Conservation (phyloP, 2,113 vertebrate genomes). For the Nibea albiflora region DNA sequence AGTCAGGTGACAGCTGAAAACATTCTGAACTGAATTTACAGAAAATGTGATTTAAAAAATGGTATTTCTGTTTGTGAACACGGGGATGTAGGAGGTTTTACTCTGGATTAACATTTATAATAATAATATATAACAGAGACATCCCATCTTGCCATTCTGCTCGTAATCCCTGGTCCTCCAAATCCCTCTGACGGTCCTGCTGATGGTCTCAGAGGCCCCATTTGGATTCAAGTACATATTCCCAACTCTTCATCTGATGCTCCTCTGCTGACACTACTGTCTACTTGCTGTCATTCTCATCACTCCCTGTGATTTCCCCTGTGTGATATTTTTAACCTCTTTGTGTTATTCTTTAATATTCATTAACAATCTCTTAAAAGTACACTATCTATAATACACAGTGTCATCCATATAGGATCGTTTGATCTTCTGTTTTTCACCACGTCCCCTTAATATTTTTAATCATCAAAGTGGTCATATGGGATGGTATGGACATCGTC, state of each 20-base stretch:
- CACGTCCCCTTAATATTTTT: neutral
- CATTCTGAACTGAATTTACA: too few species aligned
- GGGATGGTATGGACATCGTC: neutral
- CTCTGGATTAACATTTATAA: constrained; percentile 51
- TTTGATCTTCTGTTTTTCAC: neutral
- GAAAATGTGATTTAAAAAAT: too few species aligned
- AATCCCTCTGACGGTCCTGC: constrained; percentile 29
- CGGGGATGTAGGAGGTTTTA: constrained; percentile 31
- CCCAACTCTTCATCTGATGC: constrained; percentile 15
- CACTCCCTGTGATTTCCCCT: neutral
- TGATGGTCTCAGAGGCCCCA: constrained; percentile 20
- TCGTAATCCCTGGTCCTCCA: constrained; percentile 47
- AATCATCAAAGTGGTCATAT: neutral
- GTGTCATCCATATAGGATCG: neutral
- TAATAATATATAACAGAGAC: constrained; percentile 57
- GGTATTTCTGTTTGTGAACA: neutral
- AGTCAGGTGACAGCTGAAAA: too few species aligned
- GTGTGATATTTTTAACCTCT: neutral
- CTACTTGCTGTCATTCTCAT: neutral
- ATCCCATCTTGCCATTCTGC: constrained; percentile 38
- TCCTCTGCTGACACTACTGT: neutral
- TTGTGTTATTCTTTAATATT: neutral
- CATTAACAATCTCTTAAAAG: neutral
- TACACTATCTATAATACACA: neutral
- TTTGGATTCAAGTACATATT: constrained; percentile 27